phyloP scores from a whole-genome alignment of 2,888 invertebrate genomes.

The Nysson spinosus region DNA sequence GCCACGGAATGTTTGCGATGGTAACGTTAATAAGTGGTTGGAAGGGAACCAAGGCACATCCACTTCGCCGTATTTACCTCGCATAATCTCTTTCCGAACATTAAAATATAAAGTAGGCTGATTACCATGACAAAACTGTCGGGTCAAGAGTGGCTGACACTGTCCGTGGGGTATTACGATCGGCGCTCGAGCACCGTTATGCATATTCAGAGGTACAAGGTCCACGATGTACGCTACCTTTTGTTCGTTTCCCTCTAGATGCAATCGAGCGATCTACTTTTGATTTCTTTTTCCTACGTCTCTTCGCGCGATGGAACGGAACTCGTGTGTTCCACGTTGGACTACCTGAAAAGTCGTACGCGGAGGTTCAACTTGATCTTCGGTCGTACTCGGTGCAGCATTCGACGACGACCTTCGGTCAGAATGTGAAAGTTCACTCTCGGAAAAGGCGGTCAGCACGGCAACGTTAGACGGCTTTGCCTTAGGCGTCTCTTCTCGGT shows the following conservation, averaged over 20 bases:
- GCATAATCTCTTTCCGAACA: slow-evolving; percentile 70
- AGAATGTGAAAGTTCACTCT: slow-evolving; percentile 76
- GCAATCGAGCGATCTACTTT: slow-evolving; percentile 15
- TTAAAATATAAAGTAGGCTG: slow-evolving; percentile 74
- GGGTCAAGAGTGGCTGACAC: slow-evolving; percentile 72
- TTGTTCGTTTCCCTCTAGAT: slow-evolving; percentile 49
- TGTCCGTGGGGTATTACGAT: slow-evolving; percentile 69
- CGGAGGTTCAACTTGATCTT: too few relatives aligned
- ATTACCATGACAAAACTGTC: slow-evolving; percentile 74
- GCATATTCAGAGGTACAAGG: slow-evolving; percentile 71
- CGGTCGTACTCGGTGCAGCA: slow-evolving; percentile 37
- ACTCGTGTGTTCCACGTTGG: too few relatives aligned
- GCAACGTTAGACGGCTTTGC: slow-evolving; percentile 39
- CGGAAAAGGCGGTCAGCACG: slow-evolving; percentile 71
- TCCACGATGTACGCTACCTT: slow-evolving; percentile 51
- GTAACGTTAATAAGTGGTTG: slow-evolving; percentile 6
- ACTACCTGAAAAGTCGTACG: too few relatives aligned
- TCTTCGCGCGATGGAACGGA: not conserved
- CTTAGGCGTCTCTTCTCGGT: not conserved
- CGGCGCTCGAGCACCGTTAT: slow-evolving; percentile 65
- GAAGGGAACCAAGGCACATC: slow-evolving; percentile 3
- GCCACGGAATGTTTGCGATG: not conserved
- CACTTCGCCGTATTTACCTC: slow-evolving; percentile 59
- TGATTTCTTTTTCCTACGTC: not conserved
- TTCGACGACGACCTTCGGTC: slow-evolving; percentile 54